Evolutionary conservation across 1,140 invertebrate species (phyloP).

Genomic region (Plectrocnemia conspersa): DNA sequence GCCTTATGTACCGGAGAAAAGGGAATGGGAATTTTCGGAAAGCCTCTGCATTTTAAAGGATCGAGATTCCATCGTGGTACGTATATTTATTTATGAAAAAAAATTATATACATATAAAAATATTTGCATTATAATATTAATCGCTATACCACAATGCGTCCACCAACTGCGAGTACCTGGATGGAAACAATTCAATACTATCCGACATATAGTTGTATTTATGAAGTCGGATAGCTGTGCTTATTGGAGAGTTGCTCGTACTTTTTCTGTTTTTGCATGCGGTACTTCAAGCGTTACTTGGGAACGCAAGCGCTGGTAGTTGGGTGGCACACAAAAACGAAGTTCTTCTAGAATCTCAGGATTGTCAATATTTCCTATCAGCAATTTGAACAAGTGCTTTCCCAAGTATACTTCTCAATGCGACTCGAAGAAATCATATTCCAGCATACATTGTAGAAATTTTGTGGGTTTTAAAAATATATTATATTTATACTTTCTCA

Average conservation of each 20-base stretch:
- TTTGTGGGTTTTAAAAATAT: no score
- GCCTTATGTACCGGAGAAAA: slow-evolving; percentile 83
- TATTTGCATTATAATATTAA: slow-evolving; percentile 1
- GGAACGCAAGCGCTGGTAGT: no score
- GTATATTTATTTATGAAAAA: slow-evolving; percentile 14
- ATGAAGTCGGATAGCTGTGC: no score
- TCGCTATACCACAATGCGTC: background rate
- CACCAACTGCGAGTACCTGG: background rate
- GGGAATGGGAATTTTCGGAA: slow-evolving; percentile 63
- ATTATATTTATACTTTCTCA: background rate
- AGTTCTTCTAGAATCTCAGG: no score
- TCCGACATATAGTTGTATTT: no score
- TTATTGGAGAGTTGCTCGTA: background rate
- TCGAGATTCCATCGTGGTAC: slow-evolving; percentile 70
- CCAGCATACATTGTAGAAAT: no score
- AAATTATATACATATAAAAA: background rate
- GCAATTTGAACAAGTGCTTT: no score
- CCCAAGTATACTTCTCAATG: no score
- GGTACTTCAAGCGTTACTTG: background rate
- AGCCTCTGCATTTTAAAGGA: slow-evolving; percentile 72
- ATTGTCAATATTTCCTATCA: no score
- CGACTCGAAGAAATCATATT: no score
- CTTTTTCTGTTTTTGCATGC: background rate
- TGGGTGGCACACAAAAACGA: no score
- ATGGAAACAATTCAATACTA: no score